Conservation (phyloP, 2,797 vertebrate species). For the Podarcis siculus region DNA sequence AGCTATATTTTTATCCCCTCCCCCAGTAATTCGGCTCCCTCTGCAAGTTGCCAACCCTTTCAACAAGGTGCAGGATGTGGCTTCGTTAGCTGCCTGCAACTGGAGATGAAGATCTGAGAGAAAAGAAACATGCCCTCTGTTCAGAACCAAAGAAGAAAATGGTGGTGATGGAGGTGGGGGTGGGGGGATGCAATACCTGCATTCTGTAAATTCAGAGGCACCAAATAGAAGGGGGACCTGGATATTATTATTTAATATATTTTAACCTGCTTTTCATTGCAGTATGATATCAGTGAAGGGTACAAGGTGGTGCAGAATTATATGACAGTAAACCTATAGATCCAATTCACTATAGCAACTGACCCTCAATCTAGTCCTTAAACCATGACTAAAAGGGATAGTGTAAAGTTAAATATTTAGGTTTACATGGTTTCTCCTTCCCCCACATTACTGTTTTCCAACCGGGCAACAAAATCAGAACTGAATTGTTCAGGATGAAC, state of each 20-base stretch:
- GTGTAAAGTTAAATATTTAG: conserved; percentile 16
- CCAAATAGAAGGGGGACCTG: too few species aligned
- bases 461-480: background rate
- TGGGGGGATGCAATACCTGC: background rate
- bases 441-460: background rate
- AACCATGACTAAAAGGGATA: background rate
- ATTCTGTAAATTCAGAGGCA: too few species aligned
- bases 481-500: background rate
- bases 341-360: too few species aligned
- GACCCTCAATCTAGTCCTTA: too few species aligned
- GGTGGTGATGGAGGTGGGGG: conserved; percentile 34
- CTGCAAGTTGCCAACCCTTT: conserved; percentile 46
- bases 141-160: conserved; percentile 56
- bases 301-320: too few species aligned
- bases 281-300: too few species aligned
- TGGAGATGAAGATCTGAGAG: conserved; percentile 67
- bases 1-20: conserved; percentile 14
- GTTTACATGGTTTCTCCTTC: background rate
- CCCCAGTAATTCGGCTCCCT: conserved; percentile 53
- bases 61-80: conserved; percentile 58
- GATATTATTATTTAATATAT: too few species aligned
- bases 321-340: too few species aligned
- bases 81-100: conserved; percentile 62
- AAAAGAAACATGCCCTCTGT: conserved; percentile 48
- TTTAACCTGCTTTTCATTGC: too few species aligned